Evolutionary conservation across 2,797 vertebrate species (phyloP), one percentile per base, ranked within the genome.

Genomic region (Diceros bicornis): DNA sequence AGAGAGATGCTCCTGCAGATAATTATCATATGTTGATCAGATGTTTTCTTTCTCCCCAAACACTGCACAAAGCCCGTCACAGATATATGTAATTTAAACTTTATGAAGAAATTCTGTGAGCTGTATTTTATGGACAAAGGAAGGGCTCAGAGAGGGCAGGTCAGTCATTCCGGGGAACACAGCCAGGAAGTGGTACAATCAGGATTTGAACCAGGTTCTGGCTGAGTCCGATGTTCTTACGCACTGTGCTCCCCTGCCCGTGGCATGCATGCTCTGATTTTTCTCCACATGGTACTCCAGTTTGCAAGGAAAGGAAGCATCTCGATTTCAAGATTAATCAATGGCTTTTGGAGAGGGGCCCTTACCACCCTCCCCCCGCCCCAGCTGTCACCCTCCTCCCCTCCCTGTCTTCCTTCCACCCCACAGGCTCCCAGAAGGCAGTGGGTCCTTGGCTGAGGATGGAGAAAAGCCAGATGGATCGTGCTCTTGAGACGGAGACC

Each of bases 261-360:
- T 0, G 13, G 16, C 1, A 0, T 1, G 37, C 0, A 0, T 1
- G 3, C 75, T 41, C 32, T 6, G 59, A 50, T 34, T 64, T 69
- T 62, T n/a, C 57, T 21, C 50, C 55, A n/a, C 32, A 0, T 7
- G 25, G 25, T 17, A 7, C 16, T 37, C 44, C 79, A 47, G 59
- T 81, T 55, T 78, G 86, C 34, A 27, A 84, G 55, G 44, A 86
- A 84, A n/a, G 0, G 3, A 66, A 75, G 25, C 50, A 62, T 91
- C 41, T 64, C 32, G 2, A 27, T 59, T 87, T 90, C 71, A 86
- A 79, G 71, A 86, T 5, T 18, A 72, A 77, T 62, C 66, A n/a
- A 7, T 85, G 89, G 57, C 79, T 89, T 89, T 88, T 59, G 91
- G 59, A 86, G 27, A 72, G n/a, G n/a, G 66, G 18, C 27, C 50